Conservation (phyloP, 2,797 vertebrate species). For the Myotis pilosus region DNA sequence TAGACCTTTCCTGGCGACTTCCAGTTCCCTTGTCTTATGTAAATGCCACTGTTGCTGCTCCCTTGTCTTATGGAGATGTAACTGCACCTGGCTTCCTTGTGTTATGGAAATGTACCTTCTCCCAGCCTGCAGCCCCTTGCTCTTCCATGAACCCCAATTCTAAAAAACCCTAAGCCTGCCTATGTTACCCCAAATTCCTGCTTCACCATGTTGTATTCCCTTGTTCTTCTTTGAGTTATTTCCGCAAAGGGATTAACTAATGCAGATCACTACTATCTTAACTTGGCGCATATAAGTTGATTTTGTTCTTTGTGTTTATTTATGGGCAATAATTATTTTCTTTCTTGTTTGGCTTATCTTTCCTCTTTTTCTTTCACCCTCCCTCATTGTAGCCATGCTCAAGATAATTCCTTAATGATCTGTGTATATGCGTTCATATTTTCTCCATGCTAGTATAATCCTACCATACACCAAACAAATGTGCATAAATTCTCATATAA, state of each 20-base stretch:
- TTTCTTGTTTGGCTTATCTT: background rate
- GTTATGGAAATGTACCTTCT: no score
- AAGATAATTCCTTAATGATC: background rate
- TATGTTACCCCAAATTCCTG: no score
- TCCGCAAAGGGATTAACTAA: background rate
- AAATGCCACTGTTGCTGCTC: no score
- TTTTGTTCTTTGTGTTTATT: background rate
- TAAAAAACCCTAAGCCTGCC: no score
- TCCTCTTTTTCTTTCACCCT: background rate
- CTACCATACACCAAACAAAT: background rate
- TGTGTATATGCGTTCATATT: background rate
- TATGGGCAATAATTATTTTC: background rate
- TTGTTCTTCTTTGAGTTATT: background rate
- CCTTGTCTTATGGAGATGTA: no score
- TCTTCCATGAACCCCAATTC: no score
- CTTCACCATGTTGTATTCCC: background rate
- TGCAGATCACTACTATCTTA: background rate
- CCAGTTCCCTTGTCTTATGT: no score
- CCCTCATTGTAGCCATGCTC: background rate
- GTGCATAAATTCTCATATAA: background rate
- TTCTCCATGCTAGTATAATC: background rate
- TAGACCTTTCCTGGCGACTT: no score
- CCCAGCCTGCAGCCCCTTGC: no score
- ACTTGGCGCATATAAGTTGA: background rate
- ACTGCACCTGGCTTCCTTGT: no score